Conservation (phyloP, 2,113 vertebrate genomes). For the Epinephelus moara region DNA sequence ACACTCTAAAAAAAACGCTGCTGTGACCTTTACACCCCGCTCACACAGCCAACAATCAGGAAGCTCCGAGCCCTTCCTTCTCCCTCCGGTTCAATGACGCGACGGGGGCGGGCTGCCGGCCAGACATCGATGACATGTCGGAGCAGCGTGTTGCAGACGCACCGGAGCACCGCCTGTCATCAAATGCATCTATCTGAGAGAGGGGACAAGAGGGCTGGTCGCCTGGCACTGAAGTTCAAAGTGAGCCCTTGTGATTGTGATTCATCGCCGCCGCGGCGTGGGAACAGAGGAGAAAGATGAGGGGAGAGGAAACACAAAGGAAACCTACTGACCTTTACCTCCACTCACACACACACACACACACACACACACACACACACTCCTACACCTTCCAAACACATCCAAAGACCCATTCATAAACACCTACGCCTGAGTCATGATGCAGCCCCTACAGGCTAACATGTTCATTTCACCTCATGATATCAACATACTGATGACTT, state of each 20-base stretch:
- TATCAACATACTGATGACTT: not conserved
- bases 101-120: not conserved
- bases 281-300: slow-evolving; percentile 55
- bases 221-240: slow-evolving; percentile 62
- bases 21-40: slow-evolving; percentile 62
- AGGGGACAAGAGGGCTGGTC: slow-evolving; percentile 1
- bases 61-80: not conserved
- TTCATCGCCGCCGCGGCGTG: slow-evolving; percentile 56
- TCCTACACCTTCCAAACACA: not conserved
- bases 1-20: not conserved
- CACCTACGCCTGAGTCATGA: not conserved
- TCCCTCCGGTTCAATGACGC: not conserved
- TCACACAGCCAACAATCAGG: slow-evolving; percentile 32
- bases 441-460: not conserved
- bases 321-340: slow-evolving; percentile 70
- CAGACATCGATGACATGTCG: slow-evolving; percentile 62
- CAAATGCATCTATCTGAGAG: slow-evolving; percentile 65
- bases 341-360: slow-evolving; percentile 29
- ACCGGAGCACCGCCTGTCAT: slow-evolving; percentile 64
- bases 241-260: slow-evolving; percentile 56
- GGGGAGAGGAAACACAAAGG: slow-evolving; percentile 58
- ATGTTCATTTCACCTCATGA: not conserved
- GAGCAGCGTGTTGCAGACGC: slow-evolving; percentile 60
- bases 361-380: slow-evolving; percentile 24
- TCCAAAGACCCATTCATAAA: slow-evolving; percentile 31